Evolutionary conservation across 2,113 vertebrate species (phyloP), one percentile per base, ranked within the genome.

Genomic region (Zosterops borbonicus): DNA sequence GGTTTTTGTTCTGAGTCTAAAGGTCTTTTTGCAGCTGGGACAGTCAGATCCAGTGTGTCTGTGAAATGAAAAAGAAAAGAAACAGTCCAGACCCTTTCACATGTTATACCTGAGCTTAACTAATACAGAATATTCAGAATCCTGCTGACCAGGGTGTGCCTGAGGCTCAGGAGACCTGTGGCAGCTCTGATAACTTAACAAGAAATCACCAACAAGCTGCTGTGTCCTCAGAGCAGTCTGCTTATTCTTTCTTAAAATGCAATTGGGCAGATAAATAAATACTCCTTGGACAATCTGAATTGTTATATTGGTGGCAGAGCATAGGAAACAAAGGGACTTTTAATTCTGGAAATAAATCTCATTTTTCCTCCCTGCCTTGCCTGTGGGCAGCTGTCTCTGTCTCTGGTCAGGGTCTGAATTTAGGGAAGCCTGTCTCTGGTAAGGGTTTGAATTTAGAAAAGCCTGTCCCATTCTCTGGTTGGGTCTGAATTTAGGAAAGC

Each of bases 281-380:
- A 25, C 8, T 76, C 12, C 29, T 55, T 29, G 58, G 68, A 50
- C 46, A 69, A 82, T 9, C 20, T 7, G 9, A 47, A 12, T 14
- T 69, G 9, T 62, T 64, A 1, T 1, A 3, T 3, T 55, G 64
- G 27, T 41, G 31, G 27, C 31, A 94, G 56, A 89, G n/a, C 39
- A 16, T 47, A 9, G 68, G 47, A 7, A 5, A 25, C 19, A 31
- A 2, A 5, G 6, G 13, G 13, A 21, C 4, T 56, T 56, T 29
- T 13, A 60, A 33, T 79, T 79, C 28, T 41, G 21, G 15, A 11
- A 53, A 17, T 24, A 46, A 65, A 33, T 13, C 9, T 0, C 14
- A 18, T 14, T 39, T n/a, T 3, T 1, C 6, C 20, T 5, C 29
- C 3, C 3, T n/a, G 9, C 11, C 14, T 7, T 11, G 27, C 20